phyloP scores from a whole-genome alignment of 2,797 vertebrate species.

The Crax fasciolata region DNA sequence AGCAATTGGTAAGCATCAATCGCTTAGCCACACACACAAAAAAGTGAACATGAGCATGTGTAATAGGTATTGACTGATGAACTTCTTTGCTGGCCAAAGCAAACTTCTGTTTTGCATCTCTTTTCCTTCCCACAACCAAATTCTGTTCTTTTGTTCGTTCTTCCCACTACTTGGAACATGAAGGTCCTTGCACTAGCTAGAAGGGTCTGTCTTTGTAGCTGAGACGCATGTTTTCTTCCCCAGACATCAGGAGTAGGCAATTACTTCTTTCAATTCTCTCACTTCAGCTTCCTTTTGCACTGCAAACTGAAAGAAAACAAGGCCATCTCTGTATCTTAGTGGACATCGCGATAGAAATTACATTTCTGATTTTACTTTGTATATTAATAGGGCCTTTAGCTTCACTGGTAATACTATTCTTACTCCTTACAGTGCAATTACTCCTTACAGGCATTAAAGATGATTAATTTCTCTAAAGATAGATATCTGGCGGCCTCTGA shows the following conservation, averaged over 20 bases:
- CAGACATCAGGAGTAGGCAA: neutral
- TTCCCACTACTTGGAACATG: neutral
- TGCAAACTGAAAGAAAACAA: neutral
- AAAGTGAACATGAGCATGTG: neutral
- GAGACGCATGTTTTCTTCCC: neutral
- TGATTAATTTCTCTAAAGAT: neutral
- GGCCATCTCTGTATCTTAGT: neutral
- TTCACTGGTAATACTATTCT: neutral
- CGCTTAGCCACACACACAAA: neutral
- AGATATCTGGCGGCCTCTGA: neutral
- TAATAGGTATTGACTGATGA: neutral
- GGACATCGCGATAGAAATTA: neutral
- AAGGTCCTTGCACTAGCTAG: neutral
- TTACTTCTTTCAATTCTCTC: neutral
- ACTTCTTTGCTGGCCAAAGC: neutral
- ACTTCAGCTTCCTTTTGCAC: neutral
- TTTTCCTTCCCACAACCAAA: neutral
- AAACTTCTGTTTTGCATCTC: neutral
- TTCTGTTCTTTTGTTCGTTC: fast-evolving
- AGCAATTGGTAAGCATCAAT: neutral
- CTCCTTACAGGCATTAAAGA: neutral
- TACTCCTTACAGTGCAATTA: neutral
- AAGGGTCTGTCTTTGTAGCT: neutral
- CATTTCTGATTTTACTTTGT: neutral
- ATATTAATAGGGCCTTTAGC: neutral